These are phyloP conservation scores for Sturnus vulgaris DNA, from an alignment of 2,113 vertebrate genomes.

Conservation along the genomic window DNA sequence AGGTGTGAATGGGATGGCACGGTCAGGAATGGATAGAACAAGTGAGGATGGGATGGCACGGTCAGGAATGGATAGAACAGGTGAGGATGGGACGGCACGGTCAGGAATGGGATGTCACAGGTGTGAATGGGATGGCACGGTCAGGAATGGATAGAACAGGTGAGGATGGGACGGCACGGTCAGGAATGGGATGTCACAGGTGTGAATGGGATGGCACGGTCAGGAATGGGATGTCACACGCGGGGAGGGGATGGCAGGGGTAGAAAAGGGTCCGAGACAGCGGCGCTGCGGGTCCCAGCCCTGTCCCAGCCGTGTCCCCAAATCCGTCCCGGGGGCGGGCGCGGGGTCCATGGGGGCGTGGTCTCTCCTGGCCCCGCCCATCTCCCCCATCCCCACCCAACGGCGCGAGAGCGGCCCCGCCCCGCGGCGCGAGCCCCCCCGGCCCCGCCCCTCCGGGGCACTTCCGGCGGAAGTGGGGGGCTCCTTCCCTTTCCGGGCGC, in stretches of 20 bases:
- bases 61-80: no score
- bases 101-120: fast-evolving
- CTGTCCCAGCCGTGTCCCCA: neutral
- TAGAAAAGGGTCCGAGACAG: neutral
- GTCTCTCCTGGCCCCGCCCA: no score
- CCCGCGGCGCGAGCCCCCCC: no score
- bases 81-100: no score
- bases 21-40: fast-evolving
- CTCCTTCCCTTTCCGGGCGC: no score
- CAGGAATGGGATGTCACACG: neutral
- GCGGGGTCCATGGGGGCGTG: no score
- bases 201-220: fast-evolving
- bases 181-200: fast-evolving
- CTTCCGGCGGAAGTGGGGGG: no score
- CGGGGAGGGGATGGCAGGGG: fast-evolving
- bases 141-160: neutral
- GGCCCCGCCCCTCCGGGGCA: no score
- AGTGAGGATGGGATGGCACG: fast-evolving
- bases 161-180: fast-evolving
- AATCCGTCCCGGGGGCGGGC: no score
- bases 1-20: no score
- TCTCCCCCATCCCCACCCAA: no score
- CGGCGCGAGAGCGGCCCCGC: no score
- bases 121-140: neutral
- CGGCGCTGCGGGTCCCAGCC: neutral